Evolutionary conservation across 1,140 invertebrate genomes (phyloP).

Genomic region (Aphaenogaster floridana): DNA sequence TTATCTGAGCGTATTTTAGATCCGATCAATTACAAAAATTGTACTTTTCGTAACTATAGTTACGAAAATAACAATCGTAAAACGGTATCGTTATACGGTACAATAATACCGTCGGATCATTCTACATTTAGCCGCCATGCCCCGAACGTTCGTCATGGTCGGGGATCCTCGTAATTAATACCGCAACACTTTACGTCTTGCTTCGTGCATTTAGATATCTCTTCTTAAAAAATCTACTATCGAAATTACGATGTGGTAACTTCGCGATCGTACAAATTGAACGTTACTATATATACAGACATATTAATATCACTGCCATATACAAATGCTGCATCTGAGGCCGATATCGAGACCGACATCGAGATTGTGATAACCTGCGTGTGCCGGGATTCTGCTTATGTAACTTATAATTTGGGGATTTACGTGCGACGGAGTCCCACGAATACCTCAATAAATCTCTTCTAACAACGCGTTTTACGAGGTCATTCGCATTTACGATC

Average conservation of each 20-base stretch:
- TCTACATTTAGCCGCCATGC: not conserved
- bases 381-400: constrained; percentile 16
- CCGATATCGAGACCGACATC: not conserved
- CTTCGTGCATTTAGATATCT: not conserved
- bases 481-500: constrained; percentile 47
- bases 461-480: constrained; percentile 39
- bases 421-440: not conserved
- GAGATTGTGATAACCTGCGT: not conserved
- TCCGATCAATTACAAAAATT: not conserved
- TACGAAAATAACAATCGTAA: too few relatives aligned
- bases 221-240: not conserved
- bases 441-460: constrained; percentile 50
- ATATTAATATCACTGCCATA: not conserved
- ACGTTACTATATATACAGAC: not conserved
- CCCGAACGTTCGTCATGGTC: not conserved
- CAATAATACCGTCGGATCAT: too few relatives aligned
- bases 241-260: not conserved
- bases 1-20: not conserved
- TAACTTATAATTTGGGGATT: constrained; percentile 26
- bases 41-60: not conserved
- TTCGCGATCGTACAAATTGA: not conserved
- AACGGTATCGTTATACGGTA: too few relatives aligned
- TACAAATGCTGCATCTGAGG: not conserved
- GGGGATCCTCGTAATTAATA: not conserved
- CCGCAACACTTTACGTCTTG: not conserved